Evolutionary conservation across 2,797 vertebrate genomes (phyloP).

Genomic region (Microctenopoma lineatum): DNA sequence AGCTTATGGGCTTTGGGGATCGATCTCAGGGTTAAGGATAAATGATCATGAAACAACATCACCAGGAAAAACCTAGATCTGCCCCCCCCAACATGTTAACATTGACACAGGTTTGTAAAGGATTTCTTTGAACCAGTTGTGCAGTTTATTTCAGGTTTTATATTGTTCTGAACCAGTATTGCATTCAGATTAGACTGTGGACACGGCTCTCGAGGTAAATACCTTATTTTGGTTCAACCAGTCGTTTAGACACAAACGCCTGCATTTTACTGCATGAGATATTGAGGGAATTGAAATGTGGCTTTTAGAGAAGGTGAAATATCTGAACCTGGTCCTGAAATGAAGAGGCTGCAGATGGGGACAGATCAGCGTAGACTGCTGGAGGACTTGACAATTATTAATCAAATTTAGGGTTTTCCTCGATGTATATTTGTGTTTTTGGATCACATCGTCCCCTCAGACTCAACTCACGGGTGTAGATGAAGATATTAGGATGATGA

Average conservation of each 20-base stretch:
- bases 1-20: conserved; percentile 4
- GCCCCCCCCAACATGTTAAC: neutral
- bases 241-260: neutral
- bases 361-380: neutral
- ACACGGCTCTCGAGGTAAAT: neutral
- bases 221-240: no score
- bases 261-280: neutral
- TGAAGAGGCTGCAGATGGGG: neutral
- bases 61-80: neutral
- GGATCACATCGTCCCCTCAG: no score
- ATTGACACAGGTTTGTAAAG: neutral
- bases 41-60: neutral
- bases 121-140: neutral
- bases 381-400: neutral
- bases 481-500: no score
- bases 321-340: neutral
- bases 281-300: no score
- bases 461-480: no score
- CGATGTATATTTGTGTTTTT: no score
- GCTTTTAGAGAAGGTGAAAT: neutral
- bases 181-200: no score
- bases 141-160: conserved; percentile 2
- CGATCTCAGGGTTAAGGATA: neutral
- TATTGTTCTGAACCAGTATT: neutral
- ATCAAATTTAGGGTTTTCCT: no score